phyloP scores from a whole-genome alignment of 2,888 invertebrate genomes.

The Sipha maydis region DNA sequence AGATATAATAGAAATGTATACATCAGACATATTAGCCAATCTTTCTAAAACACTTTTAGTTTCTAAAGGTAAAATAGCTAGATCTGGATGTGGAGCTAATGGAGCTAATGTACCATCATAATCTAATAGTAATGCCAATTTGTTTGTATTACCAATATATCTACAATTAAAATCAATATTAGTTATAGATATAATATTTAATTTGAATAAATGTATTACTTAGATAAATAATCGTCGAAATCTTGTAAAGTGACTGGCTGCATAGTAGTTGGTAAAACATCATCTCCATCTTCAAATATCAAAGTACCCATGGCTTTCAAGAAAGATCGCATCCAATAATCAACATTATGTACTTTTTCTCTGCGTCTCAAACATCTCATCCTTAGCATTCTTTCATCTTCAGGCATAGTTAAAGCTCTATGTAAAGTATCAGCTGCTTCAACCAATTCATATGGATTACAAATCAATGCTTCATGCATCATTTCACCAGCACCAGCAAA shows the following conservation, averaged over 20 bases:
- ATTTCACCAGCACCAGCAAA: slow-evolving; percentile 93
- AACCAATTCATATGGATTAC: slow-evolving; percentile 89
- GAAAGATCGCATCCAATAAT: slow-evolving; percentile 89
- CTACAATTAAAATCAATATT: slow-evolving; percentile 68
- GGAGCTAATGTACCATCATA: slow-evolving; percentile 91
- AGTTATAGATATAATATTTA: background rate
- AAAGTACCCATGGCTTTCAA: slow-evolving; percentile 87
- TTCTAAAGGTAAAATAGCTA: slow-evolving; percentile 86
- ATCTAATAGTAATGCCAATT: slow-evolving; percentile 83
- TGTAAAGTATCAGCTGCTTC: slow-evolving; percentile 88
- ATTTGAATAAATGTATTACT: slow-evolving; percentile 72
- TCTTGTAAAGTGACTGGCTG: slow-evolving; percentile 91
- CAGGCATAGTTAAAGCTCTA: slow-evolving; percentile 88
- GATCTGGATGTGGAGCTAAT: slow-evolving; percentile 88
- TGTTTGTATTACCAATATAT: slow-evolving; percentile 87
- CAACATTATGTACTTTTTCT: slow-evolving; percentile 85
- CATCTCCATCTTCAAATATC: slow-evolving; percentile 78
- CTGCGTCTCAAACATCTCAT: slow-evolving; percentile 86
- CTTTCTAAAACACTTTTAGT: slow-evolving; percentile 85
- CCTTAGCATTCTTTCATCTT: slow-evolving; percentile 84
- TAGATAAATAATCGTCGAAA: slow-evolving; percentile 87
- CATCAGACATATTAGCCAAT: slow-evolving; percentile 84
- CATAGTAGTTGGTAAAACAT: slow-evolving; percentile 85
- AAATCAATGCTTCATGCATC: slow-evolving; percentile 91
- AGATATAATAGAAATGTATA: slow-evolving; percentile 87